Evolutionary conservation across 2,797 vertebrate genomes (phyloP), one percentile per base, ranked within the genome.

Genomic region (Gymnodraco acuticeps): DNA sequence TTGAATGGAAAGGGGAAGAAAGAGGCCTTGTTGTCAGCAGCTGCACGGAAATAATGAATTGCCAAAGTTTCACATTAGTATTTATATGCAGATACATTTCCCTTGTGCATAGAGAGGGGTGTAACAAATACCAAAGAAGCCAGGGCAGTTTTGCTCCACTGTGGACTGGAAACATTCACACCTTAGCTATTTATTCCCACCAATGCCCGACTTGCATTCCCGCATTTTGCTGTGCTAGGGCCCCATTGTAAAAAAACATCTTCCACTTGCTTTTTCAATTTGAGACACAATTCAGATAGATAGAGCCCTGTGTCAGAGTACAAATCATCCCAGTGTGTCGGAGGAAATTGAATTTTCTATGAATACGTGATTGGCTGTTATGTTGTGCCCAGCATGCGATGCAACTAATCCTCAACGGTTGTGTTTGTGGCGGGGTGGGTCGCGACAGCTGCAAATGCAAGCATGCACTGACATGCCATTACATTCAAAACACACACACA

Each of bases 331-430:
- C 80, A 47, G 78, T 81, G 82, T 86, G 84, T 86, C 64, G 27
- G 73, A 85, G 82, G 92, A 38, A 93, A 93, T 90, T 80, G 64
- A 88, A 93, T 93, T 93, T 88, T 65, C 83, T 77, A 91, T 93
- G 92, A 93, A 93, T 91, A 86, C 61, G 69, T 88, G 92, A 93
- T 94, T 91, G 91, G 84, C 84, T 75, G 76, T 74, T 82, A 89
- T 86, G 88, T 78, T 78, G 75, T 75, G 67, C 75, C 80, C 88
- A 53, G 83, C 77, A 66, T 78, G 78, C 20, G n/a, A 1, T 19
- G 73, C 20, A 3, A 69, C 71, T 88, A 89, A 92, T 90, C 88
- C 87, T 84, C 60, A 0, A 3, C n/a, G 23, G 71, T 58, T 63
- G 66, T 4, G 54, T 7, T 16, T 41, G 58, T 10, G 20, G 54